phyloP scores from a whole-genome alignment of 2,797 vertebrate species.

The Gallirallus australis region DNA sequence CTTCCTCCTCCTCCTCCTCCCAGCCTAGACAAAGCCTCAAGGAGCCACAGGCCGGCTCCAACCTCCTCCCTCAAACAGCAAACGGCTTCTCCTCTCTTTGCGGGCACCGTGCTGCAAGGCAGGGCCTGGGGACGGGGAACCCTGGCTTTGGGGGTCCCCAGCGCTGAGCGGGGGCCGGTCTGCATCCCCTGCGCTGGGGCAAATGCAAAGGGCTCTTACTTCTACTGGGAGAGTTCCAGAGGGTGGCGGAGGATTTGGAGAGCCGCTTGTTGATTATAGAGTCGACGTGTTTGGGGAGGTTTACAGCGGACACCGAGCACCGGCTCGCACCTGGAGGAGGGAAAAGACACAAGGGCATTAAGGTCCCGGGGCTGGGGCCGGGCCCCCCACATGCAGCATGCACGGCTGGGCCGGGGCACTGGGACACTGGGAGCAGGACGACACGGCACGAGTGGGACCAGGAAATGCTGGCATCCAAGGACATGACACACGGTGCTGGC shows the following conservation, averaged over 20 bases:
- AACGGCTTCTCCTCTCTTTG: conserved; percentile 53
- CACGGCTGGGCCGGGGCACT: not conserved
- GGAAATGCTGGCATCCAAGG: not conserved
- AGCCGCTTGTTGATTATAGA: conserved; percentile 99
- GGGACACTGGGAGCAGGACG: not conserved
- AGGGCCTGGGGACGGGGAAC: conserved; percentile 5
- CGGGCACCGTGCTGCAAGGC: conserved; percentile 27
- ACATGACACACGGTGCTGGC: not conserved
- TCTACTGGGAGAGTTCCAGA: conserved; percentile 99
- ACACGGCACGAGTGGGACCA: not conserved
- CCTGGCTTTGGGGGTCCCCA: conserved; percentile 10
- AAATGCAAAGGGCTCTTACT: conserved; percentile 89
- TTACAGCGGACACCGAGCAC: conserved; percentile 98
- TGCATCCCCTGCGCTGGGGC: conserved; percentile 51
- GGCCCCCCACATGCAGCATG: conserved; percentile 76
- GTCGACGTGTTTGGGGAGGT: conserved; percentile 99
- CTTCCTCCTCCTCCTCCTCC: not conserved
- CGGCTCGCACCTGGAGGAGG: conserved; percentile 92
- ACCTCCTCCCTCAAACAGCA: conserved; percentile 37
- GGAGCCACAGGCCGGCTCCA: not conserved
- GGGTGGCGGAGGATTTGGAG: conserved; percentile 99
- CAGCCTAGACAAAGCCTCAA: not conserved
- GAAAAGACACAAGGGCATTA: conserved; percentile 83
- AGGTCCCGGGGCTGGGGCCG: conserved; percentile 58
- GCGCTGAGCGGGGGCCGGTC: not conserved